phyloP scores from a whole-genome alignment of 2,888 invertebrate species.

The Achlya flavicornis region DNA sequence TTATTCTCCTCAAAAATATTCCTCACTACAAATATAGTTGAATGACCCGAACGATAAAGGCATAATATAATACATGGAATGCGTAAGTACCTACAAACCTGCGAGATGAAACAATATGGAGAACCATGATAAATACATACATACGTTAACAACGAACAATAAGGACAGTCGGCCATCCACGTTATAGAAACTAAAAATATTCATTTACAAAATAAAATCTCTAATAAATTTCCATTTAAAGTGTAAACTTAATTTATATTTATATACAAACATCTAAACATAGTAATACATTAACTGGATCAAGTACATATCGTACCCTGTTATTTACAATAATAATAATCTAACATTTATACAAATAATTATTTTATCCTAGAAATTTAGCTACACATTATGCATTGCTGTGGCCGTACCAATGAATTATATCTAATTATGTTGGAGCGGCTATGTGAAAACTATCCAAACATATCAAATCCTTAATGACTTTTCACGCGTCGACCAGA shows the following conservation, averaged over 20 bases:
- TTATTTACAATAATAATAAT: conserved; percentile 35
- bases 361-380: conserved; percentile 30
- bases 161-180: conserved; percentile 37
- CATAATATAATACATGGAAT: conserved; percentile 55
- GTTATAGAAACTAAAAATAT: conserved; percentile 32
- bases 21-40: conserved; percentile 56
- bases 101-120: conserved; percentile 13
- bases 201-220: conserved; percentile 52
- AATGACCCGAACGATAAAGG: conserved; percentile 48
- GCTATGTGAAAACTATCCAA: conserved; percentile 21
- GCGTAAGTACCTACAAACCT: conserved; percentile 61
- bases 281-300: conserved; percentile 58
- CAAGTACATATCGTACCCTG: conserved; percentile 39
- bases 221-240: conserved; percentile 51
- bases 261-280: conserved; percentile 70
- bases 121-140: conserved; percentile 2
- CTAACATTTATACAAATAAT: conserved; percentile 28
- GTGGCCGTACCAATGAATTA: too few relatives aligned
- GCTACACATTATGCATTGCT: conserved; percentile 44
- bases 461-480: neutral
- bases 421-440: conserved; percentile 18
- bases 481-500: neutral
- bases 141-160: conserved; percentile 16
- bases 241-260: conserved; percentile 53
- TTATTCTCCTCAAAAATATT: conserved; percentile 53